Evolutionary conservation across 2,888 invertebrate genomes (phyloP), one percentile per base, ranked within the genome.

Genomic region (Ochropleura plecta): DNA sequence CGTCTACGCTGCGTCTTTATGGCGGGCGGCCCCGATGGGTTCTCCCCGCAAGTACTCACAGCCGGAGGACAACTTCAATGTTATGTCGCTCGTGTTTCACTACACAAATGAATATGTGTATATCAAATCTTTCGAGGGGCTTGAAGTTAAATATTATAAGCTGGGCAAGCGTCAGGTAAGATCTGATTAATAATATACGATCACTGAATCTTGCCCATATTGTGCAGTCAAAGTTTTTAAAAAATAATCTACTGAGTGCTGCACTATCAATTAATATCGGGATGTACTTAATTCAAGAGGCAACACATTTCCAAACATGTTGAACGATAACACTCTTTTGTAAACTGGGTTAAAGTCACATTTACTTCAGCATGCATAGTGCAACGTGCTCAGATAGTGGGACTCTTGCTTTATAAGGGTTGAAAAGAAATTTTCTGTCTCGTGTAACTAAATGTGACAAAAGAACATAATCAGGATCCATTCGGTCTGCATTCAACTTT

Each of bases 241-340:
- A 3, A 48, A 16, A 14, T 2, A 48, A n/a, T 57, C 12, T 14
- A 42, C 40, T 14, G 5, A 20, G 12, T 20, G 18, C 40, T 42
- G 44, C 16, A 46, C 30, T 53, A 57, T 18, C 18, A 18, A 42
- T 62, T 48, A 46, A 10, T 42, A 16, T 60, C 16, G 51, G 65
- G 60, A 44, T 70, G 44, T 62, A 78, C 55, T 78, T 9, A 12
- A 51, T 57, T 42, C 30, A 9, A 65, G 57, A 66, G 20, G 20
- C 42, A 44, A 65, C 40, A 69, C 46, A 8, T 18, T 20, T 16
- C 5, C 18, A 60, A 9, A 55, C 62, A 16, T 59, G 49, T 30
- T 78, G 42, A 66, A 57, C 20, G 66, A 66, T 65, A 77, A 69
- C 78, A 59, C 16, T 40, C 12, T 53, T 49, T 46, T 49, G 67